These are phyloP conservation scores for Aporophyla nigra DNA, from an alignment of 2,888 invertebrate species.

Conservation along the genomic window DNA sequence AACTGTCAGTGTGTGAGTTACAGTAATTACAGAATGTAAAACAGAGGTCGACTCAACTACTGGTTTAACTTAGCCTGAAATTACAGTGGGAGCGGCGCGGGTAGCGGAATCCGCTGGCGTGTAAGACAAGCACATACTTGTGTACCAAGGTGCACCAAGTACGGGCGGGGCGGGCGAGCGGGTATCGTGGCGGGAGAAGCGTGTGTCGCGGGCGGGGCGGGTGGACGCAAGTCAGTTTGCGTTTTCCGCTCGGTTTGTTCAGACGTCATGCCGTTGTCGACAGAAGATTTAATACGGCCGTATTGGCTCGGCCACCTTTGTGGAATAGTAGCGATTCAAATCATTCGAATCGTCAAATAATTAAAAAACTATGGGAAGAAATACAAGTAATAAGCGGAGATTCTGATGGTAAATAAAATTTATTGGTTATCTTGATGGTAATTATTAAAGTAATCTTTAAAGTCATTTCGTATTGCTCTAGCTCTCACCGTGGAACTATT, in stretches of 20 bases:
- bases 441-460: slow-evolving; percentile 31
- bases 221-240: slow-evolving; percentile 40
- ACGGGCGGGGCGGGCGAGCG: slow-evolving; percentile 35
- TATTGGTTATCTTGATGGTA: slow-evolving; percentile 32
- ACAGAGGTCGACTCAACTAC: no score
- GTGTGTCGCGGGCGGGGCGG: slow-evolving; percentile 28
- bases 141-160: slow-evolving; percentile 39
- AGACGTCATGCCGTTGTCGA: slow-evolving; percentile 26
- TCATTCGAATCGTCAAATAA: slow-evolving; percentile 37
- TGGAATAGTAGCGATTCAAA: slow-evolving; percentile 33
- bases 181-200: slow-evolving; percentile 35
- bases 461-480: slow-evolving; percentile 33
- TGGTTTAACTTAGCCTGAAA: background rate
- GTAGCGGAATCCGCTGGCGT: slow-evolving; percentile 17
- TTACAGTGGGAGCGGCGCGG: slow-evolving; percentile 11
- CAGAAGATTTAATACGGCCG: slow-evolving; percentile 40
- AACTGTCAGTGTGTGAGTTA: no score
- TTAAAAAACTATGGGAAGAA: slow-evolving; percentile 41
- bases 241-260: slow-evolving; percentile 31
- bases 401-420: slow-evolving; percentile 31
- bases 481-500: slow-evolving; percentile 29
- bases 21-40: no score
- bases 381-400: slow-evolving; percentile 36
- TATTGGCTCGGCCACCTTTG: slow-evolving; percentile 38
- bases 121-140: slow-evolving; percentile 25